A percentile compares a stretch with the other conserved stretches of the same genome.
Conservation (phyloP, 2,113 vertebrate species). For the Aspidoscelis tigris region DNA sequence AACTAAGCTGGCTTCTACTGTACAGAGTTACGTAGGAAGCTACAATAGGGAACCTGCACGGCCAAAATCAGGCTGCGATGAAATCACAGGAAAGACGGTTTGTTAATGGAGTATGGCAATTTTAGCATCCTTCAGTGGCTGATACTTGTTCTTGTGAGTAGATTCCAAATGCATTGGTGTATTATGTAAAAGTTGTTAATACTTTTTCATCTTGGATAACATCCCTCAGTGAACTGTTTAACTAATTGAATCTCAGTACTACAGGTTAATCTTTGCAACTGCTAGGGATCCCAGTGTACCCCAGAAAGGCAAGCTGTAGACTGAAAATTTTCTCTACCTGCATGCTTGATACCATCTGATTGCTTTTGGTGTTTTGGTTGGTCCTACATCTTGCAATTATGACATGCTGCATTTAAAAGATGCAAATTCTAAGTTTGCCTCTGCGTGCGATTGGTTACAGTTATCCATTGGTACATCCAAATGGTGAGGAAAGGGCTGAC, state of each 20-base stretch:
- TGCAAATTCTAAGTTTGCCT: too few relatives aligned
- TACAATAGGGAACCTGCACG: neutral
- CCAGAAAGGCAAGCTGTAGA: neutral
- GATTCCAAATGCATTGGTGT: neutral
- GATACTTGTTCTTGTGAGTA: neutral
- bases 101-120: neutral
- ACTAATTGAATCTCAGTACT: neutral
- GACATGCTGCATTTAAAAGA: too few relatives aligned
- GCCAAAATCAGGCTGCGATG: neutral
- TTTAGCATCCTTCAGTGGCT: neutral
- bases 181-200: neutral
- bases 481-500: too few relatives aligned
- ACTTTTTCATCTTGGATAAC: neutral
- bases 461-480: too few relatives aligned
- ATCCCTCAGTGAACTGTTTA: neutral
- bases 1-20: neutral
- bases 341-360: neutral
- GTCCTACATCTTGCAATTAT: too few relatives aligned
- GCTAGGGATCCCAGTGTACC: neutral
- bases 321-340: too few relatives aligned
- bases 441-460: too few relatives aligned
- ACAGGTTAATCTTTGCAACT: neutral
- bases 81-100: neutral
- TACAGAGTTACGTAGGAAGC: neutral
- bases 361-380: too few relatives aligned